phyloP scores from a whole-genome alignment of 2,888 invertebrate species.

The Metallyticus violacea region DNA sequence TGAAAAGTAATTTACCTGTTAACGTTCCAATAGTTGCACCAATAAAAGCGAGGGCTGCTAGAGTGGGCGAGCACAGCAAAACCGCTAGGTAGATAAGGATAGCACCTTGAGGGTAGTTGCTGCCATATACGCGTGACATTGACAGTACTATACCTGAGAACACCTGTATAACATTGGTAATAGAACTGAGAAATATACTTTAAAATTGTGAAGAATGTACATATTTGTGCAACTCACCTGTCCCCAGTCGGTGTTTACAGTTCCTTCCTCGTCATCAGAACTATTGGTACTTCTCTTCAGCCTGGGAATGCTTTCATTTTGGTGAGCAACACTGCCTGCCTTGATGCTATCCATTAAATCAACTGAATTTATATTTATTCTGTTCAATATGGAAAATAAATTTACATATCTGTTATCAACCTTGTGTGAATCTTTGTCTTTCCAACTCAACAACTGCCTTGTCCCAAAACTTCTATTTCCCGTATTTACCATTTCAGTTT shows the following conservation, averaged over 20 bases:
- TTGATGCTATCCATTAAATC: not conserved
- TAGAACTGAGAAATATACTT: not conserved
- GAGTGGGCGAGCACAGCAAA: constrained; percentile 47
- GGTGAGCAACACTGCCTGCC: too few species aligned
- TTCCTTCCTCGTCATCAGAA: not conserved
- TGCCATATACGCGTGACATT: constrained; percentile 46
- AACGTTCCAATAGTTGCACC: constrained; percentile 46
- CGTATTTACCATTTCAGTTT: not conserved
- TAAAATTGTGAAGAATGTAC: not conserved
- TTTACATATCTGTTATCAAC: not conserved
- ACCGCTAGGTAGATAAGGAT: constrained; percentile 45
- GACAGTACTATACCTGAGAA: constrained; percentile 46
- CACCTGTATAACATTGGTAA: constrained; percentile 39
- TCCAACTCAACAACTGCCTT: not conserved
- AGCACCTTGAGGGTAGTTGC: constrained; percentile 44
- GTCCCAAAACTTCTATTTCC: not conserved
- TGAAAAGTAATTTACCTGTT: constrained; percentile 41
- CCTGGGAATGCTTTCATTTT: too few species aligned
- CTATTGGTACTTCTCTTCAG: not conserved
- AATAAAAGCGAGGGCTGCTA: constrained; percentile 43
- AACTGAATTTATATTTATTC: not conserved
- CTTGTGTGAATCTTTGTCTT: not conserved
- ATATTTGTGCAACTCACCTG: not conserved
- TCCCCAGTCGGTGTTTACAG: not conserved
- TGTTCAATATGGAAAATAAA: not conserved